phyloP scores from a whole-genome alignment of 2,888 invertebrate genomes.

The Smittia sp. region DNA sequence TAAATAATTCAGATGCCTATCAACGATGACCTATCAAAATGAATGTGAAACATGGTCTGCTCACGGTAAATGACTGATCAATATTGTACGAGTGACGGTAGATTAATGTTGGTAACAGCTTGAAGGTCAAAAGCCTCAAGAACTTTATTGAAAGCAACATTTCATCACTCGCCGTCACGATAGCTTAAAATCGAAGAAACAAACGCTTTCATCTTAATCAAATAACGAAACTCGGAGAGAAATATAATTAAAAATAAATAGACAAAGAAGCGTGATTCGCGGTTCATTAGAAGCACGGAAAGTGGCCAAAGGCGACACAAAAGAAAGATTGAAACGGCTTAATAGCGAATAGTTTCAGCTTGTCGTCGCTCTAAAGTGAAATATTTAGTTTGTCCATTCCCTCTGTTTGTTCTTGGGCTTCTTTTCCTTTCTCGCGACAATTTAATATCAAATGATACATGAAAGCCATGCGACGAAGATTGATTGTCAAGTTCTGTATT shows the following conservation, averaged over 20 bases:
- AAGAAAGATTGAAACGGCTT: background rate
- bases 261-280: conserved; percentile 25
- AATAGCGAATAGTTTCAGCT: background rate
- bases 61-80: too few species aligned
- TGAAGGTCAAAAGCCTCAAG: too few species aligned
- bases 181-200: too few species aligned
- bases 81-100: too few species aligned
- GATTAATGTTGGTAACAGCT: too few species aligned
- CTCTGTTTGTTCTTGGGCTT: background rate
- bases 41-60: background rate
- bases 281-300: conserved; percentile 13
- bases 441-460: background rate
- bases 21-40: background rate
- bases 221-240: background rate
- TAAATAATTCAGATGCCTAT: background rate
- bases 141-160: too few species aligned
- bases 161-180: too few species aligned
- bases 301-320: background rate
- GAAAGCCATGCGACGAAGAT: background rate
- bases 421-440: background rate
- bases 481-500: background rate
- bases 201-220: background rate
- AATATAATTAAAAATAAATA: conserved; percentile 25
- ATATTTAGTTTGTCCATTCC: background rate
- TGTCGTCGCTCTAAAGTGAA: background rate